Conservation (phyloP, 1,140 invertebrate genomes). For the Camponotus floridanus region DNA sequence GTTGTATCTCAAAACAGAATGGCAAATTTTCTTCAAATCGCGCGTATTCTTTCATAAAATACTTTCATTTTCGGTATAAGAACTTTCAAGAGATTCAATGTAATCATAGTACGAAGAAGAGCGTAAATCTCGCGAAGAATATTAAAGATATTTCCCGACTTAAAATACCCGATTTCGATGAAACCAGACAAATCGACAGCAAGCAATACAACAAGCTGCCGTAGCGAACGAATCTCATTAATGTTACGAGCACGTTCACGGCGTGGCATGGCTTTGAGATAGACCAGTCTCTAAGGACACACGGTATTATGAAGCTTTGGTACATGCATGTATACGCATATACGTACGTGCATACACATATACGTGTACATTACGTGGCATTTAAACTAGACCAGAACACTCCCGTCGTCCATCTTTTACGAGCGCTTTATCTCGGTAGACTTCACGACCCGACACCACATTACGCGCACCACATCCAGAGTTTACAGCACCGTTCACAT, state of each 20-base stretch:
- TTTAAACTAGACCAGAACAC: constrained; percentile 61
- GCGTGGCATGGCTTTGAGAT: constrained; percentile 25
- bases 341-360: background rate
- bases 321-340: background rate
- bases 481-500: constrained; percentile 54
- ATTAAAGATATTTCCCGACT: background rate
- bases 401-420: constrained; percentile 58
- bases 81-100: background rate
- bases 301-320: constrained; percentile 9
- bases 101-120: background rate
- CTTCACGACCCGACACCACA: constrained; percentile 64
- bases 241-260: constrained; percentile 41
- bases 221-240: constrained; percentile 44
- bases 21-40: background rate
- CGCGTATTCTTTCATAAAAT: background rate
- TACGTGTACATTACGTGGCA: background rate
- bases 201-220: background rate
- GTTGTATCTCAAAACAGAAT: background rate
- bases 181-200: constrained; percentile 25
- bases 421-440: constrained; percentile 62
- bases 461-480: constrained; percentile 54
- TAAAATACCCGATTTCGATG: constrained; percentile 30
- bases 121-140: background rate
- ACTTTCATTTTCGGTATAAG: background rate
- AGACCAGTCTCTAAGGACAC: constrained; percentile 37